phyloP scores from a whole-genome alignment of 2,113 vertebrate genomes.

The Pycnonotus jocosus region DNA sequence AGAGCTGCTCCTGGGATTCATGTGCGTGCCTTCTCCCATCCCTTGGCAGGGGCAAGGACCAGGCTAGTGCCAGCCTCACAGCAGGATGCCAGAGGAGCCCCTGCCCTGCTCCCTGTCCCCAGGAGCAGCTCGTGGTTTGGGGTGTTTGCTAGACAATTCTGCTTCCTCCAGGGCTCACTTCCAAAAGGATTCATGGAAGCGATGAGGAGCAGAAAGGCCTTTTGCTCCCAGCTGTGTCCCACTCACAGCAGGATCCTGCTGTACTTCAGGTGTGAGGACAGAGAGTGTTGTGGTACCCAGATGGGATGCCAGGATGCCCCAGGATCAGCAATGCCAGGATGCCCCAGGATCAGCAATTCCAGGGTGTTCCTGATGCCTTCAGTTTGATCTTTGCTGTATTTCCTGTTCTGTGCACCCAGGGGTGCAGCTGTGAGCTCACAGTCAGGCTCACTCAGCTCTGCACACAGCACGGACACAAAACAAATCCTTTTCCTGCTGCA shows the following conservation, averaged over 20 bases:
- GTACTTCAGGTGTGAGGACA: rapidly evolving
- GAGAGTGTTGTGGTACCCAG: not conserved
- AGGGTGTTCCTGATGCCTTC: not conserved
- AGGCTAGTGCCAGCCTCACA: not conserved
- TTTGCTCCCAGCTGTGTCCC: not conserved
- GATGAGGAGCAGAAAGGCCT: rapidly evolving
- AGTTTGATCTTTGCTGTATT: too few species aligned
- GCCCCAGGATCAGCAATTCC: not conserved
- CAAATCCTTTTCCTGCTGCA: too few species aligned
- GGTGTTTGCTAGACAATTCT: not conserved
- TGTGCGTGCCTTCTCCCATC: not conserved
- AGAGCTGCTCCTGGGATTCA: not conserved
- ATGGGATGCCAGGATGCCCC: not conserved
- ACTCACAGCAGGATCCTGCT: not conserved
- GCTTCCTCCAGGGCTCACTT: not conserved
- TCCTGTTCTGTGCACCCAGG: too few species aligned
- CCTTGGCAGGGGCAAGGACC: not conserved
- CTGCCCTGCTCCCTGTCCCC: not conserved
- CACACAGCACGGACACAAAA: too few species aligned
- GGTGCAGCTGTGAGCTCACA: too few species aligned
- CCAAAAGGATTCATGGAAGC: rapidly evolving
- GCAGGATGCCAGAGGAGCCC: not conserved
- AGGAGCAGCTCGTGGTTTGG: not conserved
- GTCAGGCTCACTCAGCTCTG: too few species aligned
- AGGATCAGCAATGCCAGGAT: not conserved